These are phyloP conservation scores for Drosophila antonietae DNA, from an alignment of 2,888 invertebrate species.

Conservation along the genomic window DNA sequence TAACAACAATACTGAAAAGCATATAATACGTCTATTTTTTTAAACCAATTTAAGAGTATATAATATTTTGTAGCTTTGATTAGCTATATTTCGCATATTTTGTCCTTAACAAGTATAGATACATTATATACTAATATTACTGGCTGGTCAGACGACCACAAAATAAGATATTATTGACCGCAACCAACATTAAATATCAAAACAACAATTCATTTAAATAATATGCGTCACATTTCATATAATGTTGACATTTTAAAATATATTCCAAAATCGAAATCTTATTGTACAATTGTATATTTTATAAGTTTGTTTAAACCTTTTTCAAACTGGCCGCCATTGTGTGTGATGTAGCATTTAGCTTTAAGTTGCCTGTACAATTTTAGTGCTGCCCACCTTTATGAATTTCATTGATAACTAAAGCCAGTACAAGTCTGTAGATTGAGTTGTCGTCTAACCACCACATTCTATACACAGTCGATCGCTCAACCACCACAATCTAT, in stretches of 20 bases:
- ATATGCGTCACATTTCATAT: no score
- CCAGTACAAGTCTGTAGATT: constrained; percentile 19
- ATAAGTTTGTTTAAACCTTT: neutral
- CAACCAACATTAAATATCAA: neutral
- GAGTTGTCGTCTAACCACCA: constrained; percentile 23
- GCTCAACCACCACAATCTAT: constrained; percentile 54
- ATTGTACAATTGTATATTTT: neutral
- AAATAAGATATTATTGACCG: neutral
- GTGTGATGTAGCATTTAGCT: constrained; percentile 13
- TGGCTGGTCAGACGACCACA: neutral
- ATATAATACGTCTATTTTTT: neutral
- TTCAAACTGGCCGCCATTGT: neutral
- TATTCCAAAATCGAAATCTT: no score
- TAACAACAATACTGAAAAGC: neutral
- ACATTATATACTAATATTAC: neutral
- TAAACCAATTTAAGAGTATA: neutral
- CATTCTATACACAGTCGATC: constrained; percentile 32
- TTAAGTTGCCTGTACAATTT: fast-evolving
- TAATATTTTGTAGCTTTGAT: neutral
- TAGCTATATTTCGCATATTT: neutral
- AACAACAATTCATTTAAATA: neutral
- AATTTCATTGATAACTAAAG: constrained; percentile 15
- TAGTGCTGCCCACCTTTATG: constrained; percentile 12
- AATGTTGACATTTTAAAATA: fast-evolving
- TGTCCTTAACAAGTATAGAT: neutral